Evolutionary conservation across 2,888 invertebrate species (phyloP).

Genomic region (Lycophotia porphyrea): DNA sequence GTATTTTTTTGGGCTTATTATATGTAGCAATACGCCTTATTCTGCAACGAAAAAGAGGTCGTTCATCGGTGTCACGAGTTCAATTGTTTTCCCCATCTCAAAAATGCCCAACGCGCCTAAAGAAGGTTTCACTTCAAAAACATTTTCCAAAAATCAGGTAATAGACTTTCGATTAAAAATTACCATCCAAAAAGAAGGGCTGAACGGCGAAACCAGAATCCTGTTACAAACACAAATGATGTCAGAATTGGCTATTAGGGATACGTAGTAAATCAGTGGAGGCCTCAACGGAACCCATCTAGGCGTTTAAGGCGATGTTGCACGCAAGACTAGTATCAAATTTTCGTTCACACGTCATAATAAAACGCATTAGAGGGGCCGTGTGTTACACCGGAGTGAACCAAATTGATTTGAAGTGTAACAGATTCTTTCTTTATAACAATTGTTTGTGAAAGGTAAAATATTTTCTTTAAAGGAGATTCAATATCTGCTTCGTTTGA

Average conservation of each 20-base stretch:
- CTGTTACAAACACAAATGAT: conserved; percentile 73
- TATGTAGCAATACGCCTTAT: no score
- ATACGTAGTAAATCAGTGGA: conserved; percentile 74
- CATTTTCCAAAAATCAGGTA: not conserved
- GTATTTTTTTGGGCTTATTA: no score
- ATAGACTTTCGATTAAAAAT: conserved; percentile 35
- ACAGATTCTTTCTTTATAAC: not conserved
- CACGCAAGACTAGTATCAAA: conserved; percentile 83
- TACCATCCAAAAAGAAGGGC: conserved; percentile 39
- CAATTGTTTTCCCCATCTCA: no score
- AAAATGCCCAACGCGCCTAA: no score
- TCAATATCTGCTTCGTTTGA: conserved; percentile 13
- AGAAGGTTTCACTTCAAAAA: no score
- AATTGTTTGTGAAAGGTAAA: not conserved
- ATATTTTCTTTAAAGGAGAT: conserved; percentile 15
- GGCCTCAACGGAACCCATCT: conserved; percentile 76
- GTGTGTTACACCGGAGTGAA: conserved; percentile 73
- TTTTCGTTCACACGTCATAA: conserved; percentile 85
- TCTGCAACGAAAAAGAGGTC: no score
- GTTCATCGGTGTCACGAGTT: no score
- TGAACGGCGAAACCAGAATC: conserved; percentile 31
- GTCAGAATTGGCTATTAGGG: conserved; percentile 79
- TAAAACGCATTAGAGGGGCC: conserved; percentile 81
- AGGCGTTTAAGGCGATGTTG: conserved; percentile 74
- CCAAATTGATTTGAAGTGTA: conserved; percentile 16